Evolutionary conservation across 2,113 vertebrate genomes (phyloP).

Genomic region (Phyllopteryx taeniolatus): DNA sequence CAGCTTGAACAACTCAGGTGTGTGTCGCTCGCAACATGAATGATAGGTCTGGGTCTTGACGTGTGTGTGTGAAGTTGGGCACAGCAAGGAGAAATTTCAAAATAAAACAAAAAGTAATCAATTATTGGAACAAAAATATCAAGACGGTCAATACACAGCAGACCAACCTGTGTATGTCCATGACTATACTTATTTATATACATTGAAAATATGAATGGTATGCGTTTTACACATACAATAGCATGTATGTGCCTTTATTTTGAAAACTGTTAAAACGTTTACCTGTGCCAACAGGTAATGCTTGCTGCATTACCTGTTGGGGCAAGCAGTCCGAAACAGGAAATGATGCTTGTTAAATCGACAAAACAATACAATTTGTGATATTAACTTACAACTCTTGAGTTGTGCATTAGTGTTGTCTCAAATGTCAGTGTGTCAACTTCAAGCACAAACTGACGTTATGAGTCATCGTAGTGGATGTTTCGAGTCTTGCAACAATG

Average conservation of each 20-base stretch:
- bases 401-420: not conserved
- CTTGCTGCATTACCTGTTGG: constrained; percentile 17
- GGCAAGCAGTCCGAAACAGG: not conserved
- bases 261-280: constrained; percentile 17
- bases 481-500: not conserved
- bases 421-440: not conserved
- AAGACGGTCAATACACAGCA: rapidly evolving
- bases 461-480: not conserved
- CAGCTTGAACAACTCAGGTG: constrained; percentile 2
- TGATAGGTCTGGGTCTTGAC: not conserved
- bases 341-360: not conserved
- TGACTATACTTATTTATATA: not conserved
- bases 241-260: constrained; percentile 34
- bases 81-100: constrained; percentile 29
- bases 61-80: not conserved
- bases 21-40: not conserved
- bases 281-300: constrained; percentile 34
- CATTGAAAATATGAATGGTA: not conserved
- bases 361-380: not conserved
- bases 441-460: not conserved
- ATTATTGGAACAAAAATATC: not conserved
- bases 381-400: not conserved
- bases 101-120: constrained; percentile 21
- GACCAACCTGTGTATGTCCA: rapidly evolving
- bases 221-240: not conserved